Conservation (phyloP, 2,113 vertebrate species). For the Emydocephalus ijimae region DNA sequence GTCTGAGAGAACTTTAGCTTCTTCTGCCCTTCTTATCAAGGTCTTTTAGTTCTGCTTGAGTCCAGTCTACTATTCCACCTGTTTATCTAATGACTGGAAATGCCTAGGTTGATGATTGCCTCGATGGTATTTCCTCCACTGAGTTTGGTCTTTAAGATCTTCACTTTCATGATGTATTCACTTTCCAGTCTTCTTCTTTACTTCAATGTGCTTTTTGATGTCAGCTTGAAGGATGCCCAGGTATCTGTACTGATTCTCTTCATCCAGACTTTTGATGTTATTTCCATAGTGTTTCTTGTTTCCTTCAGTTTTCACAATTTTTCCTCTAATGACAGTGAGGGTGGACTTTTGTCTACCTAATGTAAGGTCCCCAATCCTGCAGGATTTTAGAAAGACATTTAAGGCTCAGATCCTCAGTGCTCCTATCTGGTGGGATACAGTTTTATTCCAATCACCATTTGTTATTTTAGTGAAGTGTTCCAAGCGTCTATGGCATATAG, state of each 20-base stretch:
- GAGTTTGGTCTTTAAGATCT: neutral
- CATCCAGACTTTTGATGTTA: neutral
- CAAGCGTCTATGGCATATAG: neutral
- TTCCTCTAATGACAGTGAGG: neutral
- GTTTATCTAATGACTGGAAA: neutral
- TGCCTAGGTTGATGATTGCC: neutral
- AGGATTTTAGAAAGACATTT: neutral
- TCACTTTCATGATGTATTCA: neutral
- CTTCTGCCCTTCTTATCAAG: neutral
- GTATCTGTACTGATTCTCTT: neutral
- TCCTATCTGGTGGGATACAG: neutral
- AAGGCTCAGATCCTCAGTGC: neutral
- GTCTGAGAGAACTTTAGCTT: neutral
- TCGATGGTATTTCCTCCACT: neutral
- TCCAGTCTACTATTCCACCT: neutral
- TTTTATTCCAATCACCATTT: neutral
- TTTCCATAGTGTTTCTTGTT: neutral
- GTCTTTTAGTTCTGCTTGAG: neutral
- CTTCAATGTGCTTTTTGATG: neutral
- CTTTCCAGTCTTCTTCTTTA: neutral
- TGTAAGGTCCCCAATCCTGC: neutral
- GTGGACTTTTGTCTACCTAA: neutral
- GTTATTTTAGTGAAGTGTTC: neutral
- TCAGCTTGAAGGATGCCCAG: neutral
- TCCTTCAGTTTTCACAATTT: neutral